Percentiles rank a stretch among this genome's conserved stretches.
These are phyloP conservation scores for Egretta garzetta DNA, from an alignment of 2,113 vertebrate genomes.

Conservation along the genomic window DNA sequence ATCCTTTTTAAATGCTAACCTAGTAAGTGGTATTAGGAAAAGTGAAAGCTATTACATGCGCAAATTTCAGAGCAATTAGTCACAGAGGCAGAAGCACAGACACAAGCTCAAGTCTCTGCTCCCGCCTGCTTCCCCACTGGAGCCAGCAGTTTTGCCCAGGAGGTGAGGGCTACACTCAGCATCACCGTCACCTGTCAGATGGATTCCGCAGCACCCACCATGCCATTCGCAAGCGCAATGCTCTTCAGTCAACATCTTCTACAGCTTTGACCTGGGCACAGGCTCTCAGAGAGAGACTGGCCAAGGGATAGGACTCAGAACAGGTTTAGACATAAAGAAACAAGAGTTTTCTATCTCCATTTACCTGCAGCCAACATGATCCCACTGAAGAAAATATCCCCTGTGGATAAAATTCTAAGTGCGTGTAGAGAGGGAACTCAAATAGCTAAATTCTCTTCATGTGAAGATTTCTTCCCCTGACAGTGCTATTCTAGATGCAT, in stretches of 20 bases:
- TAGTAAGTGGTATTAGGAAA: slow-evolving; percentile 24
- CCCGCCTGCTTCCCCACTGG: neutral
- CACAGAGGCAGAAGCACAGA: slow-evolving; percentile 41
- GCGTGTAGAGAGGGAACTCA: neutral
- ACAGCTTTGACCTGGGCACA: neutral
- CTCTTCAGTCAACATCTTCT: neutral
- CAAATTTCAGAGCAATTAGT: slow-evolving; percentile 26
- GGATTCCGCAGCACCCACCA: neutral
- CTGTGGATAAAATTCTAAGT: neutral
- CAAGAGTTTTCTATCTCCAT: neutral
- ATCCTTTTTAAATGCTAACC: slow-evolving; percentile 32
- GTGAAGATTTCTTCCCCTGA: slow-evolving; percentile 16
- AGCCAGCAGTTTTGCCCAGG: neutral
- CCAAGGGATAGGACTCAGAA: neutral
- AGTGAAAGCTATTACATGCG: neutral
- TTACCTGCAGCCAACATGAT: neutral
- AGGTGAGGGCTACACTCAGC: neutral
- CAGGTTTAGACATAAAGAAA: neutral
- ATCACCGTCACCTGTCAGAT: fast-evolving
- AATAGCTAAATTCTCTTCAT: slow-evolving; percentile 32
- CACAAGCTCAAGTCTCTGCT: neutral
- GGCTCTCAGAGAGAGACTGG: neutral
- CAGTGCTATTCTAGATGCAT: slow-evolving; percentile 52
- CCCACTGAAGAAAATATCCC: neutral
- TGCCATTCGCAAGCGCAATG: neutral